Conservation (phyloP, 2,797 vertebrate genomes). For the Amazona finschi region DNA sequence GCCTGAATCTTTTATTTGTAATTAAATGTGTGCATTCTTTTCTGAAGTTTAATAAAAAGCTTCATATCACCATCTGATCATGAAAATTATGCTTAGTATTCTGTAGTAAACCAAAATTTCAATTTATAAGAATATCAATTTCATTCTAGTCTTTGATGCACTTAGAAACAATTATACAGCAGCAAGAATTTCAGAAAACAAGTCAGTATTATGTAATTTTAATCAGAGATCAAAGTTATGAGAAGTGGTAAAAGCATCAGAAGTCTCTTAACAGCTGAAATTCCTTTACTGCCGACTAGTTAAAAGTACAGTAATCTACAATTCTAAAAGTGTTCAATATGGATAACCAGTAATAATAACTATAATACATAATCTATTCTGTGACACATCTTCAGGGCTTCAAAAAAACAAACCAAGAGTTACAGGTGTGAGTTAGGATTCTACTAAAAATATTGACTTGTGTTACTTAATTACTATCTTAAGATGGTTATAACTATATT, state of each 20-base stretch:
- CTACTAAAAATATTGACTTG: neutral
- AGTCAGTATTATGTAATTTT: slow-evolving; percentile 11
- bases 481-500: neutral
- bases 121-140: slow-evolving; percentile 5
- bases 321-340: neutral
- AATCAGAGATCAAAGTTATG: slow-evolving; percentile 41
- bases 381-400: neutral
- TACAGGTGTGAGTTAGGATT: neutral
- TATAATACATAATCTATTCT: neutral
- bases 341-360: neutral
- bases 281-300: neutral
- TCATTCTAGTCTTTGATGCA: slow-evolving; percentile 17
- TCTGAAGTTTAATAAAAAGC: neutral
- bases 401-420: neutral
- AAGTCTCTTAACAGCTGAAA: neutral
- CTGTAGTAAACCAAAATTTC: neutral
- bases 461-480: neutral
- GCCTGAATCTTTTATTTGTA: neutral
- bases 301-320: neutral
- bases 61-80: neutral
- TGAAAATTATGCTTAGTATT: neutral
- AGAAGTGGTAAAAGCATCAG: neutral
- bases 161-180: neutral
- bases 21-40: neutral
- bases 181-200: slow-evolving; percentile 17